Evolutionary conservation across 2,888 invertebrate species (phyloP).

Genomic region (Caenorhabditis plicata): DNA sequence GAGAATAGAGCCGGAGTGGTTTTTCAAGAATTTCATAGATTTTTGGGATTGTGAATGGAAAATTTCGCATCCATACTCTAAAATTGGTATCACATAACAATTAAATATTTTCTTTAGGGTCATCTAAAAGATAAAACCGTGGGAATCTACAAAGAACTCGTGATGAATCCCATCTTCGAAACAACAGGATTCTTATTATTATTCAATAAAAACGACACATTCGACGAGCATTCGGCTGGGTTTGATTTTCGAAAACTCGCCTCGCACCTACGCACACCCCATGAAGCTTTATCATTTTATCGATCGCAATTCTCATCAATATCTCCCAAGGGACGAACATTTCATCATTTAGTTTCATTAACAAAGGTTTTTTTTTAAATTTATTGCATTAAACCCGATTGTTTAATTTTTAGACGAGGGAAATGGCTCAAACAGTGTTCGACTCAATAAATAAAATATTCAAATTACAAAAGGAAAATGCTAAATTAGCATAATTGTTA

Average conservation of each 20-base stretch:
- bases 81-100: no score
- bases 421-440: constrained; percentile 1
- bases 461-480: constrained; percentile 6
- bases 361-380: constrained; percentile 8
- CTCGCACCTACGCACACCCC: constrained; percentile 28
- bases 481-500: not conserved
- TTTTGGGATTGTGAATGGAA: no score
- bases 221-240: constrained; percentile 33
- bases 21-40: no score
- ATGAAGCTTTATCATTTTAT: constrained; percentile 32
- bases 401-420: not conserved
- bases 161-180: constrained; percentile 11
- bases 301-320: constrained; percentile 26
- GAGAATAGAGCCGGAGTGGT: no score
- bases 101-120: constrained; percentile 38
- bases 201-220: constrained; percentile 38
- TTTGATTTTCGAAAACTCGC: constrained; percentile 37
- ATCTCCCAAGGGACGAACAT: constrained; percentile 28
- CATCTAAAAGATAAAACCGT: constrained; percentile 42
- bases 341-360: constrained; percentile 28
- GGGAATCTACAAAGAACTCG: constrained; percentile 23
- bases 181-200: constrained; percentile 28
- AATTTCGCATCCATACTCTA: no score
- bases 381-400: not conserved
- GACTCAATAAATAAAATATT: constrained; percentile 7